Evolutionary conservation across 2,888 invertebrate genomes (phyloP).

Genomic region (Platycheirus albimanus): DNA sequence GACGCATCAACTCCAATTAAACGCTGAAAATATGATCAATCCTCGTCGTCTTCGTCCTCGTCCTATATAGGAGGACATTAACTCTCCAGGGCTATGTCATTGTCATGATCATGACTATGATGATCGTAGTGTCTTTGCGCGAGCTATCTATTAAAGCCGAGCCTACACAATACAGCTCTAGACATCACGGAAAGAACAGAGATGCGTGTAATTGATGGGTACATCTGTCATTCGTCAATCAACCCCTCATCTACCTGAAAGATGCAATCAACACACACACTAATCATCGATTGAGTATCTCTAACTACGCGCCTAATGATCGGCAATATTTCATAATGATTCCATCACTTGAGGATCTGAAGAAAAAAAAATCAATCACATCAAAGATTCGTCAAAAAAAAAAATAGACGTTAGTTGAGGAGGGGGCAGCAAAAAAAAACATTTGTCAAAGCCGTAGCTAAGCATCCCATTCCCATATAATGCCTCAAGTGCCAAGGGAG

Average conservation of each 20-base stretch:
- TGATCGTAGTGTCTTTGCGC: background rate
- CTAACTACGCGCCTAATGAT: slow-evolving; percentile 75
- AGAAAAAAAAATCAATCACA: slow-evolving; percentile 74
- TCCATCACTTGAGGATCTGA: slow-evolving; percentile 75
- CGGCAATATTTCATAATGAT: slow-evolving; percentile 77
- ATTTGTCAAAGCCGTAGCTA: slow-evolving; percentile 74
- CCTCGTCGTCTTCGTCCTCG: slow-evolving; percentile 28
- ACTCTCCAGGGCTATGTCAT: slow-evolving; percentile 40
- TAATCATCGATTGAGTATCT: slow-evolving; percentile 61
- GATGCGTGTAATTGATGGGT: slow-evolving; percentile 67
- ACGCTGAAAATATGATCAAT: slow-evolving; percentile 72
- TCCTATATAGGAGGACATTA: slow-evolving; percentile 50
- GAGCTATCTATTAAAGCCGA: background rate
- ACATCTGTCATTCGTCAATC: slow-evolving; percentile 73
- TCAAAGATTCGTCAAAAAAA: slow-evolving; percentile 44
- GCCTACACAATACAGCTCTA: background rate
- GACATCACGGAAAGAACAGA: background rate
- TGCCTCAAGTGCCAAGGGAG: slow-evolving; percentile 57
- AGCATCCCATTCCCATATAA: too few relatives aligned
- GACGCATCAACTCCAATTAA: slow-evolving; percentile 73
- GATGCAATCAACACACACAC: slow-evolving; percentile 26
- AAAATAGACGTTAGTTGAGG: slow-evolving; percentile 26
- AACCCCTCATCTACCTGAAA: slow-evolving; percentile 28
- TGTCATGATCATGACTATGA: slow-evolving; percentile 47
- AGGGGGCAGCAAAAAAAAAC: slow-evolving; percentile 41